A percentile compares a stretch with the other conserved stretches of the same genome.
These are phyloP conservation scores for Neogobius melanostomus DNA, from an alignment of 2,113 vertebrate species.

Conservation along the genomic window DNA sequence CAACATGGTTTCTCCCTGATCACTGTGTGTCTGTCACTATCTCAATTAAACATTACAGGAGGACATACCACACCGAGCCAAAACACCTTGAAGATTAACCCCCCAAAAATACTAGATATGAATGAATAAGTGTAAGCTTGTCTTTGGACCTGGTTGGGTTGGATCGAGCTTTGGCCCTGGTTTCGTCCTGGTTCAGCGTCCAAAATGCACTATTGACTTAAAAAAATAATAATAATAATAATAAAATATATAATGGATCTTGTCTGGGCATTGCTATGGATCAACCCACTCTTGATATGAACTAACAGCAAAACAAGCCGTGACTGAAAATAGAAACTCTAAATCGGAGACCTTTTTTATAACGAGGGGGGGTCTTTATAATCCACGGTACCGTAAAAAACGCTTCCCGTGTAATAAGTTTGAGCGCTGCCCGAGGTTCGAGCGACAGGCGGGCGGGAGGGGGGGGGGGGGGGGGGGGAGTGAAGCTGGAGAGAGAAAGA, in stretches of 20 bases:
- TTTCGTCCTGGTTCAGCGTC: not conserved
- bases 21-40: no score
- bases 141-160: not conserved
- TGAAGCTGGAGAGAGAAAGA: constrained; percentile 39
- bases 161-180: not conserved
- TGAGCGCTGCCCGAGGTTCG: constrained; percentile 79
- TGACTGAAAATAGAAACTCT: not conserved
- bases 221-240: no score
- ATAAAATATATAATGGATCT: no score
- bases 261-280: no score
- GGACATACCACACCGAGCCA: no score
- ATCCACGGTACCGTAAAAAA: constrained; percentile 54
- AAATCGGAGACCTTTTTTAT: not conserved
- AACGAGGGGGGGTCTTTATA: not conserved
- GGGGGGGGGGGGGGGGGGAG: constrained; percentile 14
- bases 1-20: no score
- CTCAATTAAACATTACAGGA: no score
- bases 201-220: no score
- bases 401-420: constrained; percentile 74
- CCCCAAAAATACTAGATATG: no score
- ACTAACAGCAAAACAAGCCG: no score
- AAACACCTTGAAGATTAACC: no score
- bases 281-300: no score
- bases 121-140: not conserved
- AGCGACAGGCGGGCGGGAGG: constrained; percentile 31